These are phyloP conservation scores for Bucco capensis DNA, from an alignment of 2,113 vertebrate species.

Conservation along the genomic window DNA sequence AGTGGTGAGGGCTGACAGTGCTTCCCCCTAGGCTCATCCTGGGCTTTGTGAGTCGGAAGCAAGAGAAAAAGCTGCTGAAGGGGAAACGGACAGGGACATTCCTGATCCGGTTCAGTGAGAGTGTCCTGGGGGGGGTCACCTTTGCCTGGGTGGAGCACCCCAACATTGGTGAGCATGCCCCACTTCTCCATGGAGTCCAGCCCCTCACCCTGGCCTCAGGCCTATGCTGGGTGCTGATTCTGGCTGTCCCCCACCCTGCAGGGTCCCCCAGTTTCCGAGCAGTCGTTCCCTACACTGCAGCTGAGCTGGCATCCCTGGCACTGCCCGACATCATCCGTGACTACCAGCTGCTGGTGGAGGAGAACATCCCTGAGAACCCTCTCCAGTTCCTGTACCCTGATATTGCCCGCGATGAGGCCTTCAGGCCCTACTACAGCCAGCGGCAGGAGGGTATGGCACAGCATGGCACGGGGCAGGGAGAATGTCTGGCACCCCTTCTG, in stretches of 20 bases:
- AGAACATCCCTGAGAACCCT: slow-evolving; percentile 86
- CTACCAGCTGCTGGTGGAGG: slow-evolving; percentile 82
- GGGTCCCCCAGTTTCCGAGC: slow-evolving; percentile 73
- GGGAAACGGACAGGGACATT: slow-evolving; percentile 83
- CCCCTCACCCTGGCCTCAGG: not conserved
- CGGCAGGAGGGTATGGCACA: slow-evolving; percentile 61
- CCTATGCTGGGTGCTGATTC: not conserved
- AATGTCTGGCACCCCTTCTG: accelerated
- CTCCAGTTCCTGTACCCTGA: slow-evolving; percentile 86
- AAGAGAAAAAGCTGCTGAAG: slow-evolving; percentile 79
- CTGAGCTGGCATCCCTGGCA: slow-evolving; percentile 80
- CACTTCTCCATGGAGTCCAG: not conserved
- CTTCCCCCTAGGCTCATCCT: slow-evolving; percentile 79
- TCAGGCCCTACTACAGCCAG: slow-evolving; percentile 81
- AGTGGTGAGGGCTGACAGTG: accelerated
- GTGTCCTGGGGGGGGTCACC: slow-evolving; percentile 81
- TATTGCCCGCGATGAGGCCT: slow-evolving; percentile 83
- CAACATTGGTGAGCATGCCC: slow-evolving; percentile 53
- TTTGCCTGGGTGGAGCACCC: slow-evolving; percentile 91
- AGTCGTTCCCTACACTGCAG: slow-evolving; percentile 85
- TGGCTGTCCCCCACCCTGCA: not conserved
- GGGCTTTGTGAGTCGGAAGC: slow-evolving; percentile 87
- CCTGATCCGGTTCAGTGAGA: slow-evolving; percentile 92
- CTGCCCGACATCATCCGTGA: slow-evolving; percentile 88
- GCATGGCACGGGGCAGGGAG: not conserved